Evolutionary conservation across 1,140 invertebrate species (phyloP).

Genomic region (Pollicipes pollicipes): DNA sequence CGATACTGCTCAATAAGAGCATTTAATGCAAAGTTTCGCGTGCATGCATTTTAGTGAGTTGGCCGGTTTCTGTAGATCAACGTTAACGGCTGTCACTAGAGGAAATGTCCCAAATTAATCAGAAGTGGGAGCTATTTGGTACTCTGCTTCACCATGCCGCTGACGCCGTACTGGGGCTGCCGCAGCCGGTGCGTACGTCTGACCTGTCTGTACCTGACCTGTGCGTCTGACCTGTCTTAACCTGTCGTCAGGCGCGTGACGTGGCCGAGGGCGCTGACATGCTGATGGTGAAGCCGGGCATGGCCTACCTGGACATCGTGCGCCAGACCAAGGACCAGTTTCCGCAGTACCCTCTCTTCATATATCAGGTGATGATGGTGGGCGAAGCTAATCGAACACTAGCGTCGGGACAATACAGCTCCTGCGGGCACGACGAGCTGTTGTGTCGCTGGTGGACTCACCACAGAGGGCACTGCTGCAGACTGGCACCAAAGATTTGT

Average conservation of each 20-base stretch:
- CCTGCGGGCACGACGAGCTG: conserved; percentile 51
- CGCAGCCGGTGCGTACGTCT: background rate
- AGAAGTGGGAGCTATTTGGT: no score
- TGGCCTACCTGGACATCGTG: conserved; percentile 85
- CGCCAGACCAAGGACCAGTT: conserved; percentile 59
- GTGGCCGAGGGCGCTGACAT: conserved; percentile 88
- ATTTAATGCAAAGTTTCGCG: no score
- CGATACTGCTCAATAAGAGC: no score
- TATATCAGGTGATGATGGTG: conserved; percentile 51
- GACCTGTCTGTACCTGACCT: background rate
- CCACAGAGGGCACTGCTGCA: no score
- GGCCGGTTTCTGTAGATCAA: no score
- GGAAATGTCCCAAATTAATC: no score
- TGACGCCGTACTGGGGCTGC: no score
- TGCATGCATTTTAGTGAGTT: no score
- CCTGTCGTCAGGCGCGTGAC: conserved; percentile 49
- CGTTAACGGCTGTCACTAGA: no score
- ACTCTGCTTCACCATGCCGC: no score
- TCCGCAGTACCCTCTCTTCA: conserved; percentile 74
- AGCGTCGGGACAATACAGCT: conserved; percentile 72
- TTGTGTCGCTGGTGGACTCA: no score
- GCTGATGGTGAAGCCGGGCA: conserved; percentile 91
- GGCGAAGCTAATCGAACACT: conserved; percentile 92
- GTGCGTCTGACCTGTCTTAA: conserved; percentile 5
- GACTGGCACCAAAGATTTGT: no score